Evolutionary conservation across 2,888 invertebrate species (phyloP), one percentile per base, ranked within the genome.

Genomic region (Stramonita haemastoma): DNA sequence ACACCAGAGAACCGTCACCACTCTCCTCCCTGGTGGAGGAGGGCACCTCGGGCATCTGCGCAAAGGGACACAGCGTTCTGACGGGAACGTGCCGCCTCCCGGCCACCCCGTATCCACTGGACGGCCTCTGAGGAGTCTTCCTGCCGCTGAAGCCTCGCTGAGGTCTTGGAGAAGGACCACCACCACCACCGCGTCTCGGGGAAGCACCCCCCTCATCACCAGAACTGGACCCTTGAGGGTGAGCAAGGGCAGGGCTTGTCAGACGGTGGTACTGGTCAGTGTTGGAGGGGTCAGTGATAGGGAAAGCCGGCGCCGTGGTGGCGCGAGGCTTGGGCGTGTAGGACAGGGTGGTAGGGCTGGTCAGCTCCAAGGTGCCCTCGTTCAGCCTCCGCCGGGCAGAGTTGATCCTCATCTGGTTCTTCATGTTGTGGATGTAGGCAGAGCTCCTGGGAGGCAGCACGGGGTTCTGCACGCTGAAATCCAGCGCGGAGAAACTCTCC

Each of bases 401-500:
- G 90, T 93, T 93, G 0, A 94, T 93, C 83, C 93, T 89, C 83
- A 90, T 89, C 87, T 93, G 93, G 60, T 91, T 93, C 90, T 93
- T 93, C 85, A 92, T 92, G 81, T 93, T 92, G 79, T 92, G 91
- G 22, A 94, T 91, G 87, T 94, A 94, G 56, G 93, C 91, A 0
- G 94, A 94, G 57, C 92, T 92, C 81, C 93, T 89, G 19, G 91
- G 91, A 0, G 93, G 93, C 89, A 93, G 93, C 4, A 91, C 90
- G 19, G 73, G 79, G 36, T 22, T 73, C 5, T 32, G 79, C 11
- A 73, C 73, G 29, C 46, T 73, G 29, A 17, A 19, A 46, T 70
- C 73, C 15, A 8, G 11, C 17, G 85, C 56, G 15, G n/a, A 5
- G 26, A 29, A 22, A 22, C n/a, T 15, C 0, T 56, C 89, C 26